Percentiles rank a stretch among this genome's conserved stretches.
Evolutionary conservation across 2,113 vertebrate species (phyloP).

Genomic region (Gymnobelideus leadbeateri): DNA sequence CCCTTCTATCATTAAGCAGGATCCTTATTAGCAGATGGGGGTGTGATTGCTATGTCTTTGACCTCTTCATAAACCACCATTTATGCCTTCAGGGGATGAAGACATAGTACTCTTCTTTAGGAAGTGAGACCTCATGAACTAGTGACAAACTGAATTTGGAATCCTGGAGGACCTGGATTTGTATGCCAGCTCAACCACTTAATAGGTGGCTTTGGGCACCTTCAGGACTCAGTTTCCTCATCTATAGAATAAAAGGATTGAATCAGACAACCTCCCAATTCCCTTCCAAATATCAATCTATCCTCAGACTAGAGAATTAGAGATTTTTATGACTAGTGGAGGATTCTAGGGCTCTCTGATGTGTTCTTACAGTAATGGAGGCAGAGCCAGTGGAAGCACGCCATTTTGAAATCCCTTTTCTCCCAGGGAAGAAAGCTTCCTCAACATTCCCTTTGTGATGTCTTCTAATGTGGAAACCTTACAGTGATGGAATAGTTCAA

Average conservation of each 20-base stretch:
- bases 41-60: not conserved
- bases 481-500: rapidly evolving
- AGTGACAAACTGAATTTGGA: not conserved
- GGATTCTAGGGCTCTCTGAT: not conserved
- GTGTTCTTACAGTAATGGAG: not conserved
- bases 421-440: not conserved
- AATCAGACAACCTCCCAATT: not conserved
- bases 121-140: not conserved
- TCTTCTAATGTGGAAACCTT: not conserved
- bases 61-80: not conserved
- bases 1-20: not conserved
- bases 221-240: not conserved
- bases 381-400: too few relatives aligned
- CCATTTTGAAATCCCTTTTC: not conserved
- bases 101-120: not conserved
- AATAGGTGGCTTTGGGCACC: not conserved
- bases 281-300: not conserved
- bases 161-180: not conserved
- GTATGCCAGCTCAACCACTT: not conserved
- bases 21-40: not conserved
- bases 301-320: not conserved
- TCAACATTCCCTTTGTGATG: not conserved
- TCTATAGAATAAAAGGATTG: not conserved
- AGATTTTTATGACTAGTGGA: not conserved
- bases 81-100: not conserved